These are phyloP conservation scores for Maniola hyperantus DNA, from an alignment of 2,888 invertebrate genomes.

Conservation along the genomic window DNA sequence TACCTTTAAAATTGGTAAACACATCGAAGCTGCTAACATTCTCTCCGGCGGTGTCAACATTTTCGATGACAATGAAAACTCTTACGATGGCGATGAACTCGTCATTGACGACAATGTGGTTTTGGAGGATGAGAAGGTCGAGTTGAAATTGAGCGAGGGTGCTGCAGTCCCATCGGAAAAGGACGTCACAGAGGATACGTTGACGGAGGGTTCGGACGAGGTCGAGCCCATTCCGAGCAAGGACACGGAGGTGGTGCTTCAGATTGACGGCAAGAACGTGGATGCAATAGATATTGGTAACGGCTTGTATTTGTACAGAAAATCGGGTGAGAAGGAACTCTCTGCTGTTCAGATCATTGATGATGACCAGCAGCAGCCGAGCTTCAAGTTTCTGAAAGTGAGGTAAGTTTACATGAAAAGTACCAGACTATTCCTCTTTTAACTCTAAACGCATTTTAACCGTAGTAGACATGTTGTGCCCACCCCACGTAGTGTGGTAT, in stretches of 20 bases:
- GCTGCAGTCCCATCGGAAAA: slow-evolving; percentile 46
- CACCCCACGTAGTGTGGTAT: too few species aligned
- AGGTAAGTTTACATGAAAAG: slow-evolving; percentile 57
- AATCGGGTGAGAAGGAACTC: slow-evolving; percentile 69
- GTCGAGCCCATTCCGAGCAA: slow-evolving; percentile 58
- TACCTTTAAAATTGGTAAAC: slow-evolving; percentile 70
- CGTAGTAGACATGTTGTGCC: too few species aligned
- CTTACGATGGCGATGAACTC: slow-evolving; percentile 75
- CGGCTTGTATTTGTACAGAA: slow-evolving; percentile 74
- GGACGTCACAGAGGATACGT: slow-evolving; percentile 42
- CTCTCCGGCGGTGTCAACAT: slow-evolving; percentile 77
- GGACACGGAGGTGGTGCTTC: slow-evolving; percentile 72
- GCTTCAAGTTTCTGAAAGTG: slow-evolving; percentile 77
- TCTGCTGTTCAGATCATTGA: slow-evolving; percentile 75
- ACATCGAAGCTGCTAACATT: slow-evolving; percentile 77
- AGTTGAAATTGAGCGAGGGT: slow-evolving; percentile 49
- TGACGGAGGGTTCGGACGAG: slow-evolving; percentile 50
- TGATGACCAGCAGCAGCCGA: slow-evolving; percentile 65
- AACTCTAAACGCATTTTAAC: too few species aligned
- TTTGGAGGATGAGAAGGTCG: slow-evolving; percentile 61
- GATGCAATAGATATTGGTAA: slow-evolving; percentile 79
- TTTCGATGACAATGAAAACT: slow-evolving; percentile 80
- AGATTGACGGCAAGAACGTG: slow-evolving; percentile 76
- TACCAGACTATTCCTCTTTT: too few species aligned
- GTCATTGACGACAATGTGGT: slow-evolving; percentile 74